Evolutionary conservation across 2,113 vertebrate genomes (phyloP).

Genomic region (Protobothrops flavoviridis): DNA sequence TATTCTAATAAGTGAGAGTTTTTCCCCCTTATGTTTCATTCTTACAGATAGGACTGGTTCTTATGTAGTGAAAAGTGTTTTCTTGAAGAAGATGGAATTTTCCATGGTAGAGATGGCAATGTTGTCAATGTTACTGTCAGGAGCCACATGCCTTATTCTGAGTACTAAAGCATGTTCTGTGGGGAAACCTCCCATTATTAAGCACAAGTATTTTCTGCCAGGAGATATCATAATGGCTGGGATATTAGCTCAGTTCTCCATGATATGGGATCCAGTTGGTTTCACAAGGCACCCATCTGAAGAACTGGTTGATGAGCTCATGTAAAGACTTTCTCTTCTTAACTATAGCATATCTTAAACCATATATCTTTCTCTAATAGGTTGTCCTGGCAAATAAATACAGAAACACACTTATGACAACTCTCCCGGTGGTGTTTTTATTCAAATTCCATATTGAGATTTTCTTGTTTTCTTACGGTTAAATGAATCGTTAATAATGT

Average conservation of each 20-base stretch:
- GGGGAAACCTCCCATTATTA: neutral
- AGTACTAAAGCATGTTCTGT: neutral
- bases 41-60: rapidly evolving
- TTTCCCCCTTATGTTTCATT: neutral
- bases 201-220: neutral
- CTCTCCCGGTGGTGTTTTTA: neutral
- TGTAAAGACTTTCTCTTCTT: neutral
- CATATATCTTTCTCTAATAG: neutral
- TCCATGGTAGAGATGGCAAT: neutral
- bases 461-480: no score
- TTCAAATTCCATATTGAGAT: no score
- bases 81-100: neutral
- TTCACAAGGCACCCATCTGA: neutral
- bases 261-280: neutral
- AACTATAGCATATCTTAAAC: neutral
- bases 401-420: neutral
- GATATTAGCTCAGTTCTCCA: neutral
- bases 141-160: no score
- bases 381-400: neutral
- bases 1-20: neutral
- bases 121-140: no score
- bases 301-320: neutral
- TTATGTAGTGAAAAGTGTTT: neutral
- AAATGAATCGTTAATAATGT: no score
- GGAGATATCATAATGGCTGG: neutral